phyloP scores from a whole-genome alignment of 2,888 invertebrate species.

The Agrotis segetum region DNA sequence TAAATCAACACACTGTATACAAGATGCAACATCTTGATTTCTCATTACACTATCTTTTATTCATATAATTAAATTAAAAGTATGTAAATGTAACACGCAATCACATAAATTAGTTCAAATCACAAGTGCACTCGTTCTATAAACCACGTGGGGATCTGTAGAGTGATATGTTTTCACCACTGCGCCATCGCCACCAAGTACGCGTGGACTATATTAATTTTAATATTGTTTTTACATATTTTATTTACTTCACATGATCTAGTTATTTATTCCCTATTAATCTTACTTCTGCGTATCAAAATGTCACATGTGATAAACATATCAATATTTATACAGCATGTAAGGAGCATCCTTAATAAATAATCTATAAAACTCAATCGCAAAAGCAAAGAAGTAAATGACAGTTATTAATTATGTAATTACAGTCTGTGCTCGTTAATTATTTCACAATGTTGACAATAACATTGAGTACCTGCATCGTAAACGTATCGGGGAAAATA shows the following conservation, averaged over 20 bases:
- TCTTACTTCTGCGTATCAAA: constrained; percentile 46
- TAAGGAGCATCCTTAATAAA: constrained; percentile 22
- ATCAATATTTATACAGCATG: constrained; percentile 54
- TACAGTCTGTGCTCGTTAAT: constrained; percentile 33
- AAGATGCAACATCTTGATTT: too few species aligned
- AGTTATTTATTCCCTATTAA: constrained; percentile 67
- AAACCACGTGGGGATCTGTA: constrained; percentile 65
- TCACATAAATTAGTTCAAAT: constrained; percentile 70
- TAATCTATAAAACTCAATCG: constrained; percentile 25
- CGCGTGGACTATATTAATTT: constrained; percentile 85
- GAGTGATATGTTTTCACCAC: constrained; percentile 73
- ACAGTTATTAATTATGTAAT: constrained; percentile 51
- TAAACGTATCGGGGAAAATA: constrained; percentile 30
- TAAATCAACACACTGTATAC: constrained; percentile 23
- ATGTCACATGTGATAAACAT: constrained; percentile 66
- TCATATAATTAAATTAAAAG: constrained; percentile 49
- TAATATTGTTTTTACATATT: constrained; percentile 65
- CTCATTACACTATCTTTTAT: too few species aligned
- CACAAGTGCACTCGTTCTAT: constrained; percentile 71
- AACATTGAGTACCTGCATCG: constrained; percentile 20
- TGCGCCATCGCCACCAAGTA: constrained; percentile 78
- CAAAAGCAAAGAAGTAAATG: constrained; percentile 19
- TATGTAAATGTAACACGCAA: constrained; percentile 71
- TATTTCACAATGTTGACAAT: constrained; percentile 55
- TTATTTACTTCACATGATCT: constrained; percentile 77